Base-by-base conservation (phyloP, 2,797 vertebrate species). In the Valencia hispanica region DNA sequence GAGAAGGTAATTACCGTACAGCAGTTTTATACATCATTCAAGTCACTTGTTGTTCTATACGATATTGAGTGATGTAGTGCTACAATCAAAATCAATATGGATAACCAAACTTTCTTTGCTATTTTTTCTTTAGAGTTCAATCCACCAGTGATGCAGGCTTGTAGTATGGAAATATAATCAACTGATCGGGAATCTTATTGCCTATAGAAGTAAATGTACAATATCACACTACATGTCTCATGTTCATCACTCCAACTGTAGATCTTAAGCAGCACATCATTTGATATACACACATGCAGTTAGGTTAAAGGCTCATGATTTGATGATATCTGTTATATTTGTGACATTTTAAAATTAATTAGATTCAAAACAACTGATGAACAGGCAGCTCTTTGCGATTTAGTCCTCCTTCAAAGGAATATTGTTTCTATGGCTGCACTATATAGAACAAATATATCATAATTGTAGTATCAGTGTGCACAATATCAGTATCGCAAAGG, bases 1-100 rank as follows among this genome's bases (percentile, higher is more conserved):
- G 79, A 85, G 85, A 75, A 84, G 83, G 85, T 87, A 87, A 88
- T 89, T 85, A 86, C 73, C 84, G 76, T 84, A 79, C 65, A 81
- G 79, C 76, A 32, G 68, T 73, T 70, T 82, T 73, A 73, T 65
- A 77, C 70, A 70, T 63, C 83, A 78, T 51, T 83, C 76, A 61
- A 81, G 84, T 86, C 78, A 72, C 68, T 81, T 72, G 70, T 82
- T 81, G 72, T 39, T 4, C 68, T 77, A 73, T 43, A 47, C 68
- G 74, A 39, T 77, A 76, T 61, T 79, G 70, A 78, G 72, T 68
- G 80, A 79, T 87, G 79, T 45, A 14, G 73, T 30, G 17, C 48
- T 53, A 47, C 76, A 82, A 65, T 63, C 57, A 20, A 34, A 48
- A 78, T 78, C 72, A n/a, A 69, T 78, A 68, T 68, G 70, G 80